Evolutionary conservation across 1,140 invertebrate species (phyloP), one percentile per base, ranked within the genome.

Genomic region (Drosophila nannoptera): DNA sequence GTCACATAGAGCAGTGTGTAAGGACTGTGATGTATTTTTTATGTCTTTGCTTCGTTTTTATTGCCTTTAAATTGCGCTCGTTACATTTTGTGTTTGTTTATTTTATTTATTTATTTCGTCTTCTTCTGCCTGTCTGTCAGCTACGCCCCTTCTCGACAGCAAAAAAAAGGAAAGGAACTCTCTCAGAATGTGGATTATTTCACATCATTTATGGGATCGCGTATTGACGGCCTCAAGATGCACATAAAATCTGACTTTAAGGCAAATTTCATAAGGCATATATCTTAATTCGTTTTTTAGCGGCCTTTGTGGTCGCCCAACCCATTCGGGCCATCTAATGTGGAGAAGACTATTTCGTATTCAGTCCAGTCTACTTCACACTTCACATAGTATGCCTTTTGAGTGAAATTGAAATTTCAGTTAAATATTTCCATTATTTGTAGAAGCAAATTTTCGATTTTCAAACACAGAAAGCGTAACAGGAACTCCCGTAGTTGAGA

Each of bases 11-110:
- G 4, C 32, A 60, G 7, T 29, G 42, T 6, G 33, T 59, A 49
- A 55, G 53, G 58, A 75, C 46, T 60, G 71, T 83, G 78, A 82
- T 82, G 78, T 82, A 82, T 78, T 83, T 82, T 82, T 82, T 82
- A 82, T 82, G 78, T 78, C 75, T 74, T 65, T 54, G 60, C 69
- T 50, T 70, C 60, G 62, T 69, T 84, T 75, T 84, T 83, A 83
- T 83, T 69, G 76, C 76, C 65, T 86, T 83, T 76, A 83, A 84
- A 83, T 83, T 83, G 80, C 66, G 62, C 75, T 82, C 78, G 70
- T 77, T 77, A 81, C 74, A 72, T 77, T 42, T 38, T 53, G 40
- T 22, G 22, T 22, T 22, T 22, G 22, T 22, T 22, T 22, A 22
- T 22, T 22, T 22, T 22, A 22, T 22, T 22, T 22, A 22, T 22